A percentile compares a stretch with the other conserved stretches of the same genome.
Conservation (phyloP, 1,140 invertebrate genomes). For the Temnothorax longispinosus region DNA sequence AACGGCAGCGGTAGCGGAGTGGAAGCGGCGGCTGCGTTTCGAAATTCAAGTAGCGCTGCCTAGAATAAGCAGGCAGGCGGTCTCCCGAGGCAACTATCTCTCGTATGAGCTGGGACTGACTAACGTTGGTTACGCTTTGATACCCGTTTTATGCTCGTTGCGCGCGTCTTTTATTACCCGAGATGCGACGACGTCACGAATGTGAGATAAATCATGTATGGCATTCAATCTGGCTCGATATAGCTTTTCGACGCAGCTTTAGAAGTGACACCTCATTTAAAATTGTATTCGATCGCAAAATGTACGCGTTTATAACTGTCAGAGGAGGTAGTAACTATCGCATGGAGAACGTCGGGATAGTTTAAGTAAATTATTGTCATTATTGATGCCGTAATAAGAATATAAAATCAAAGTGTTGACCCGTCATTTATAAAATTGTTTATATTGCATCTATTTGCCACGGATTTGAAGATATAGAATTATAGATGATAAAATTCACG, state of each 20-base stretch:
- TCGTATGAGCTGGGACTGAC: conserved; percentile 20
- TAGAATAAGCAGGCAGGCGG: conserved; percentile 51
- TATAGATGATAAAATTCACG: background rate
- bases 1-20: background rate
- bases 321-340: background rate
- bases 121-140: conserved; percentile 46
- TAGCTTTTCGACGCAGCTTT: background rate
- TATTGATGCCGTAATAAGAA: background rate
- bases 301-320: background rate
- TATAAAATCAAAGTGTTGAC: background rate
- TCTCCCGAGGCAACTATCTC: conserved; percentile 53
- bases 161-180: background rate
- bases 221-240: background rate
- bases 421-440: background rate
- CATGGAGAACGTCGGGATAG: background rate
- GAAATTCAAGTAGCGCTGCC: conserved; percentile 49
- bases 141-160: conserved; percentile 34
- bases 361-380: background rate
- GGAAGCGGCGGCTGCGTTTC: background rate
- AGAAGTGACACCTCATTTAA: background rate
- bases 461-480: background rate
- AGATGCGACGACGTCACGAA: background rate
- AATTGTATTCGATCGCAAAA: background rate
- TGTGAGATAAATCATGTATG: background rate
- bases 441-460: background rate